Conservation (phyloP, 2,888 invertebrate genomes). For the Cistogaster globosa region DNA sequence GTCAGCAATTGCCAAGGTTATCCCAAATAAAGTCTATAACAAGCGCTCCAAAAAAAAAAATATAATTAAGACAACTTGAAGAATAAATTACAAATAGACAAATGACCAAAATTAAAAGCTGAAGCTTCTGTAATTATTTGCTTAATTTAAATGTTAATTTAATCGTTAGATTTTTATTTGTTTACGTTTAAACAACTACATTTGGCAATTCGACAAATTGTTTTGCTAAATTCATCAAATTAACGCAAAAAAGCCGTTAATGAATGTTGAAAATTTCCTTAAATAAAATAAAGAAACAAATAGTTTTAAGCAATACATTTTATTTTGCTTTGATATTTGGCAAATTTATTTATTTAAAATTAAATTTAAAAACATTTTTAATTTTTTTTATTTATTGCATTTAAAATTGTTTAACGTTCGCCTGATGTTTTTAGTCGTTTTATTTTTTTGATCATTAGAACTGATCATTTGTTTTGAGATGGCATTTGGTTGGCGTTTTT, state of each 20-base stretch:
- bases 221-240: slow-evolving; percentile 13
- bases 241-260: slow-evolving; percentile 17
- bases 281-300: slow-evolving; percentile 1
- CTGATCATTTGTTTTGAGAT: background rate
- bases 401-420: slow-evolving; percentile 24
- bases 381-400: slow-evolving; percentile 24
- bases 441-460: background rate
- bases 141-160: too few relatives aligned
- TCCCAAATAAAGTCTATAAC: too few relatives aligned
- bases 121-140: too few relatives aligned
- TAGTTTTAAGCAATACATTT: background rate
- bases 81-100: too few relatives aligned
- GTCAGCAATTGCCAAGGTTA: too few relatives aligned
- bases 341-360: slow-evolving; percentile 35
- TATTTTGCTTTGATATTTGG: slow-evolving; percentile 1
- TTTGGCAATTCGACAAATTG: slow-evolving; percentile 33
- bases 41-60: too few relatives aligned
- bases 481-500: slow-evolving; percentile 10
- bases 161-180: too few relatives aligned
- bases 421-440: slow-evolving; percentile 19
- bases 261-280: slow-evolving; percentile 22
- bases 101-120: too few relatives aligned
- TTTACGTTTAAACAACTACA: too few relatives aligned
- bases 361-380: background rate
- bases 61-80: too few relatives aligned